Evolutionary conservation across 2,797 vertebrate genomes (phyloP), one percentile per base, ranked within the genome.

Genomic region (Discoglossus pictus): DNA sequence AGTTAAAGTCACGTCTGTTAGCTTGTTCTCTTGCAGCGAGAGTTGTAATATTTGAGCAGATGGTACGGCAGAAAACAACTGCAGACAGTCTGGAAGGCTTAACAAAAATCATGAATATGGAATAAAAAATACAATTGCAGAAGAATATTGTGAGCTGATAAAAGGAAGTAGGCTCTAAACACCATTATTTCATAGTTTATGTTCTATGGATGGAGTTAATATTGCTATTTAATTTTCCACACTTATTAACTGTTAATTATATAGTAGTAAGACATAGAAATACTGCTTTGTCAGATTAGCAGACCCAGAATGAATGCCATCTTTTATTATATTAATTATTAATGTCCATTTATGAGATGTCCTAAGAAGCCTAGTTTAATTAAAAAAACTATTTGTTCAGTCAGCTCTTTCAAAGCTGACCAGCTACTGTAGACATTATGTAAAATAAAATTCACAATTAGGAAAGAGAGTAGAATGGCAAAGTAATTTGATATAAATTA

Each of bases 1-100:
- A 80, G 77, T 71, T 59, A 0, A 78, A 83, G 75, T 68, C 61
- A 61, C 17, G 63, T 82, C 77, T 87, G 79, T 68, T 85, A 81
- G 79, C 81, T 84, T 82, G 80, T 86, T 72, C 54, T 75, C 82
- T 76, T 65, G 78, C 75, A 81, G 75, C 75, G 67, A 78, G 83
- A 83, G 76, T 75, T 85, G 78, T 73, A 77, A 78, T 78, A 70
- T 74, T 42, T 59, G 77, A 79, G 79, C 84, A 85, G 84, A 86
- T 87, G 84, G 80, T 70, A 69, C 21, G 58, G 72, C 62, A 75
- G 73, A 79, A 71, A 80, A 39, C 75, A 21, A 0, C 69, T 80
- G 75, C 51, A 56, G 35, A 61, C 67, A 56, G 54, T 53, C 43
- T 42, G 34, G 51, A 56, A 47, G 24, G 53, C 60, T 27, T 48